phyloP scores from a whole-genome alignment of 2,797 vertebrate species.

The Cichlasoma orientale region DNA sequence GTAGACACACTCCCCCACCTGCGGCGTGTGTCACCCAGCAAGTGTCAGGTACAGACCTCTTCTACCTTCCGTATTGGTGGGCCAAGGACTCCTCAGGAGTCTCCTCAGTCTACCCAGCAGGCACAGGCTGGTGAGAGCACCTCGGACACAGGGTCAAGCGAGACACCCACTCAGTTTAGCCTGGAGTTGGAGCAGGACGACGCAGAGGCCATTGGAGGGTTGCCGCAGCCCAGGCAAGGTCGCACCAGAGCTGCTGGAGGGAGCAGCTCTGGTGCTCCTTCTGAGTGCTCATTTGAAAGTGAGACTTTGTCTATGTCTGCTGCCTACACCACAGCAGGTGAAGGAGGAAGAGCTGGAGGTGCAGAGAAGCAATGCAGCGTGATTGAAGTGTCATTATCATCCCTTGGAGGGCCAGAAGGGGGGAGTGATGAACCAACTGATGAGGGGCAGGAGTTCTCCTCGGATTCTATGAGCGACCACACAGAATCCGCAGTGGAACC shows the following conservation, averaged over 20 bases:
- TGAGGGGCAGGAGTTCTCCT: conserved; percentile 79
- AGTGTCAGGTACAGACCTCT: conserved; percentile 88
- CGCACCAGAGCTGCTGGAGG: conserved; percentile 29
- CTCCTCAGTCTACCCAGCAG: conserved; percentile 28
- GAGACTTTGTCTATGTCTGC: conserved; percentile 75
- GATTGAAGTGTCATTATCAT: conserved; percentile 80
- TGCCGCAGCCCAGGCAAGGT: conserved; percentile 24
- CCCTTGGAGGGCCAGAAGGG: conserved; percentile 66
- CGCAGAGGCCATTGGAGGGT: conserved; percentile 19
- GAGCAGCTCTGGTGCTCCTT: conserved; percentile 81
- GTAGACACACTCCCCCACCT: conserved; percentile 91
- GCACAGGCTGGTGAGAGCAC: conserved; percentile 65
- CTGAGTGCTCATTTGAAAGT: conserved; percentile 82
- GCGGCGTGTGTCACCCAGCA: conserved; percentile 89
- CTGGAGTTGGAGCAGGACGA: conserved; percentile 78
- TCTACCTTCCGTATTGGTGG: conserved; percentile 87
- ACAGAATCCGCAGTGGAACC: conserved; percentile 65
- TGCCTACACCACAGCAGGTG: conserved; percentile 46
- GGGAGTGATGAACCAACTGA: conserved; percentile 74
- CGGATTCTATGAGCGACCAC: conserved; percentile 86
- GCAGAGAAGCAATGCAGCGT: conserved; percentile 67
- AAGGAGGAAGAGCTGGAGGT: conserved; percentile 11
- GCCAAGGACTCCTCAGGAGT: conserved; percentile 67
- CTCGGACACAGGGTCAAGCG: conserved; percentile 79
- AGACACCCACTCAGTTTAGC: conserved; percentile 78